These are phyloP conservation scores for Lepidochrysops patricia DNA, from an alignment of 2,888 invertebrate genomes.

Conservation along the genomic window DNA sequence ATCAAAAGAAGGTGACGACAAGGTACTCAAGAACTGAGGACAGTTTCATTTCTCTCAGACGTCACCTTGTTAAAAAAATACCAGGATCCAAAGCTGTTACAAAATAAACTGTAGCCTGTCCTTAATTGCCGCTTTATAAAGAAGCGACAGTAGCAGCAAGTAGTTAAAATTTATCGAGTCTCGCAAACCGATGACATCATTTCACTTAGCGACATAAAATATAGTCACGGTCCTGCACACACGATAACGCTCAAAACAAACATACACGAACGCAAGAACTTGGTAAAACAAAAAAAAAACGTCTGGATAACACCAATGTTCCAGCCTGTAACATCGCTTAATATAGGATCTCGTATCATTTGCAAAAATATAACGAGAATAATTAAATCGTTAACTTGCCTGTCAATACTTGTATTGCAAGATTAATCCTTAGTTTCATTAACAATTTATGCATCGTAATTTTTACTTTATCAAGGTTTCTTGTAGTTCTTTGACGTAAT, in stretches of 20 bases:
- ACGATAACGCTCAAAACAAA: constrained; percentile 7
- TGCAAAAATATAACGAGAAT: neutral
- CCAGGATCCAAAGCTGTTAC: neutral
- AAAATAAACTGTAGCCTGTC: neutral
- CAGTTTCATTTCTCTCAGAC: neutral
- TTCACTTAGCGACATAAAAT: constrained; percentile 10
- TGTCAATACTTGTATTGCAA: neutral
- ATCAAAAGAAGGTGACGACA: neutral
- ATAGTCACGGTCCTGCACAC: constrained; percentile 5
- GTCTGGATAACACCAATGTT: neutral
- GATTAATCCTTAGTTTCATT: neutral
- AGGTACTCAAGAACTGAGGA: neutral
- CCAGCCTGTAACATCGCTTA: neutral
- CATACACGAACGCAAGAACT: neutral
- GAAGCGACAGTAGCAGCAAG: neutral
- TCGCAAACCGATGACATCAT: constrained; percentile 5
- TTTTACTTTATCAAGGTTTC: neutral
- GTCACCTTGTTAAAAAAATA: neutral
- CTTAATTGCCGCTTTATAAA: neutral
- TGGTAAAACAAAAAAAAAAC: neutral
- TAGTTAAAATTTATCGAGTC: neutral
- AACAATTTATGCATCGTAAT: neutral
- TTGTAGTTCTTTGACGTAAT: neutral
- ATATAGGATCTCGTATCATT: neutral
- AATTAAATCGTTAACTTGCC: neutral